Percentiles rank a stretch among this genome's conserved stretches.
Evolutionary conservation across 1,140 invertebrate species (phyloP).

Genomic region (Lycorma delicatula): DNA sequence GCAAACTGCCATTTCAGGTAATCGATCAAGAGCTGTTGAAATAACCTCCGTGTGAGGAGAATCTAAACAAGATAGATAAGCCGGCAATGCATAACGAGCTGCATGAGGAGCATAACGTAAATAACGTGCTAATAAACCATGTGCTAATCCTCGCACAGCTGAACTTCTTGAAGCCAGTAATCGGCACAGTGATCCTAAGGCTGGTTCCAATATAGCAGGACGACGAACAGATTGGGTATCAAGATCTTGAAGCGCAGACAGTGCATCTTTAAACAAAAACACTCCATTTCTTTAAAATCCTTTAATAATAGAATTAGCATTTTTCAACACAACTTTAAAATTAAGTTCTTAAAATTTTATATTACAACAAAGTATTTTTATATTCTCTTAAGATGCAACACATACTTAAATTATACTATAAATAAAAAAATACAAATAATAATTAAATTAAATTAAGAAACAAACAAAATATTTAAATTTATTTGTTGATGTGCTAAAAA

Average conservation of each 20-base stretch:
- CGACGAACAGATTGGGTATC: conserved; percentile 58
- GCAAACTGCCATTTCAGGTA: conserved; percentile 72
- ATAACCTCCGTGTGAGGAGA: conserved; percentile 68
- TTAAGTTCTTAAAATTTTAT: no score
- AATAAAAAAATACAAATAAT: no score
- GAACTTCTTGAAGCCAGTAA: conserved; percentile 52
- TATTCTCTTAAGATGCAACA: no score
- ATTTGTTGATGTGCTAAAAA: no score
- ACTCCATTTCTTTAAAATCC: no score
- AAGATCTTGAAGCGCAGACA: conserved; percentile 53
- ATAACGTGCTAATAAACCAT: conserved; percentile 52
- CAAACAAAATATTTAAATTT: no score
- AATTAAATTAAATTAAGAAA: no score
- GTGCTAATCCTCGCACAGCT: conserved; percentile 52
- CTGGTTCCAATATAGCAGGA: conserved; percentile 53
- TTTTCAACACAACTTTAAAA: no score
- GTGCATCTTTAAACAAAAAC: no score
- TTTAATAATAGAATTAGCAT: no score
- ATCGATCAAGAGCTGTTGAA: conserved; percentile 65
- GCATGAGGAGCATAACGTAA: conserved; percentile 55
- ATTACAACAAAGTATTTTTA: no score
- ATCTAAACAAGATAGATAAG: conserved; percentile 70
- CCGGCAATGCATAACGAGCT: conserved; percentile 52
- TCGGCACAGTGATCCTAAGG: conserved; percentile 51
- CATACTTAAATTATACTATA: no score